Evolutionary conservation across 2,797 vertebrate species (phyloP), one percentile per base, ranked within the genome.

Genomic region (Bufotes viridis): DNA sequence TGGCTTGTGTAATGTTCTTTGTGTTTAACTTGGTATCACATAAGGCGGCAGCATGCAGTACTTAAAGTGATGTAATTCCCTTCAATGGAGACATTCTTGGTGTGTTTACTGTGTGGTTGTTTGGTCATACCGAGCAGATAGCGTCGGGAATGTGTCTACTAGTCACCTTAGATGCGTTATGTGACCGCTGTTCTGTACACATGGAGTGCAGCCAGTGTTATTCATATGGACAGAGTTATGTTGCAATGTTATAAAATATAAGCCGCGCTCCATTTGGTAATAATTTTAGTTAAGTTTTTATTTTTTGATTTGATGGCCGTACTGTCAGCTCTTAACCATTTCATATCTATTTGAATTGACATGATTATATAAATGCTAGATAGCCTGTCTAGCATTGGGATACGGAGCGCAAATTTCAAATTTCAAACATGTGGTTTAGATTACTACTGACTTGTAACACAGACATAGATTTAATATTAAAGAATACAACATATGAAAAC

Each of bases 81-180:
- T 57, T 63, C 34, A 70, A 76, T 72, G 65, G 57, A 81, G 65
- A 80, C 58, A 61, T 81, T 58, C 72, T 60, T 53, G 22, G 57
- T 78, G 58, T 86, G 79, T 85, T 82, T 74, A 87, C 58, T 75
- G 79, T 78, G 83, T 14, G 69, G 83, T 89, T 85, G 76, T 90
- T 85, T 76, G 78, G 84, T 82, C 74, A 61, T 84, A 82, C 53
- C 49, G 61, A 87, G 76, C 70, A 90, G 76, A 75, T 76, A 81
- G 75, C 65, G 74, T 55, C 72, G 67, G 84, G 81, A 87, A 89
- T 87, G 60, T 89, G 81, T 72, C 78, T 87, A 57, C 85, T 83
- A 83, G 80, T 89, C 88, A 89, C 88, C 81, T 87, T 87, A 75
- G 80, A 87, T 89, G 70, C 82, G 85, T 87, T 87, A 86, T 86